Base-by-base conservation (phyloP, 2,113 vertebrate genomes). In the Sebastes fasciatus region DNA sequence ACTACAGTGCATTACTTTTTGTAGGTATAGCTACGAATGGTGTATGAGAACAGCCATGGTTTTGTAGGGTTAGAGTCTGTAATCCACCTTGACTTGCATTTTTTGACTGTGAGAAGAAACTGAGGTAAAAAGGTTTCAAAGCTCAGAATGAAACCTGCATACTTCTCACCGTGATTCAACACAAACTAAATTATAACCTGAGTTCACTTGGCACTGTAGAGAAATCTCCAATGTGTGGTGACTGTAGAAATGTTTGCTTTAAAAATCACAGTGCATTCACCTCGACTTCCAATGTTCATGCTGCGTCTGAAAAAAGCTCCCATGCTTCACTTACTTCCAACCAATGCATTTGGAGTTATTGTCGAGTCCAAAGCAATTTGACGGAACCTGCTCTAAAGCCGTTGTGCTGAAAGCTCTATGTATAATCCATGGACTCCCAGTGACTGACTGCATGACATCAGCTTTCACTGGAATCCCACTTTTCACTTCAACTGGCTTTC, bases 371-470 rank as follows among this genome's bases (percentile, higher is more conserved):
- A 17, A 82, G 70, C 42, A 46, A 26, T 81, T 73, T 26, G 60
- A 51, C 45, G 54, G 68, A 73, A 74, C 42, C 77, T 52, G 51
- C 74, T 66, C 14, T 9, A 42, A 74, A n/a, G 83, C 74, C 26
- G 42, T 51, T 19, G 69, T 21, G 57, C 57, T 76, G 64, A 77
- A 84, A 81, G 71, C 69, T 71, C 43, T 74, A 83, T 82, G 85
- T 85, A 80, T 90, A 85, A 91, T 86, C 89, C 76, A 83, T 74
- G 68, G 61, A 8, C 73, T 86, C 79, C 63, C 70, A 26, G 80
- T 76, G 70, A 75, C 65, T 68, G 76, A 74, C 77, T 75, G 58
- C 74, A 74, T 21, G 86, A 79, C 86, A 64, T 80, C 80, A 65
- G 82, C 71, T 51, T 80, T 71, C 43, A 74, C 70, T 82, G 60